Evolutionary conservation across 2,797 vertebrate species (phyloP), one percentile per base, ranked within the genome.

Genomic region (Gobio occitaniae): DNA sequence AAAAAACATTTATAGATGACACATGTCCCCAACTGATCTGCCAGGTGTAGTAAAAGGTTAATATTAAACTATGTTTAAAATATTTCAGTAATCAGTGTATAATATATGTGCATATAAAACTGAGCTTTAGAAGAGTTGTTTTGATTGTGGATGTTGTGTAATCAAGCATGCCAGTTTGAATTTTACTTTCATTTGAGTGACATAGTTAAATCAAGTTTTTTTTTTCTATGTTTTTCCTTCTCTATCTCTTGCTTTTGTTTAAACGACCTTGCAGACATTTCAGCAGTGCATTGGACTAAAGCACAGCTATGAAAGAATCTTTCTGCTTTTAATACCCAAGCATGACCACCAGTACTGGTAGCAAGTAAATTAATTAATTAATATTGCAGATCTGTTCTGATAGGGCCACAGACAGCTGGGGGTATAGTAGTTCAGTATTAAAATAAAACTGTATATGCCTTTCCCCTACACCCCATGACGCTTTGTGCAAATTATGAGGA

Each of bases 81-180:
- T 59, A 74, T 72, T 74, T 82, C 11, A 63, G 19, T 48, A 50
- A 74, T 82, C 56, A 82, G 56, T 38, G 29, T 75, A 17, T 65
- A 61, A 83, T 82, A 74, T 61, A 82, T 75, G 81, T 83, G 44
- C 81, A 75, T 83, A 83, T 52, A 4, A 75, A 65, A 65, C 10
- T 19, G 29, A 74, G 44, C 44, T 65, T 74, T 21, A 50, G 70
- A 83, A 52, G 25, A 82, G 41, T 48, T 83, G 70, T 65, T 65
- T 75, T 75, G 81, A 83, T 83, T 83, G 4, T 12, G 32, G 32
- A 32, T 38, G 59, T 6, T 63, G 41, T 61, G 41, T 48, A 82
- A 82, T 61, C 69, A 74, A 11, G 54, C 69, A 5, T 71, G n/a
- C 3, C 50, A 16, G 29, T 70, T 25, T 59, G 5, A 41, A 56